Percentiles rank a stretch among this genome's conserved stretches.
Evolutionary conservation across 2,888 invertebrate genomes (phyloP).

Genomic region (Pheosia gnoma): DNA sequence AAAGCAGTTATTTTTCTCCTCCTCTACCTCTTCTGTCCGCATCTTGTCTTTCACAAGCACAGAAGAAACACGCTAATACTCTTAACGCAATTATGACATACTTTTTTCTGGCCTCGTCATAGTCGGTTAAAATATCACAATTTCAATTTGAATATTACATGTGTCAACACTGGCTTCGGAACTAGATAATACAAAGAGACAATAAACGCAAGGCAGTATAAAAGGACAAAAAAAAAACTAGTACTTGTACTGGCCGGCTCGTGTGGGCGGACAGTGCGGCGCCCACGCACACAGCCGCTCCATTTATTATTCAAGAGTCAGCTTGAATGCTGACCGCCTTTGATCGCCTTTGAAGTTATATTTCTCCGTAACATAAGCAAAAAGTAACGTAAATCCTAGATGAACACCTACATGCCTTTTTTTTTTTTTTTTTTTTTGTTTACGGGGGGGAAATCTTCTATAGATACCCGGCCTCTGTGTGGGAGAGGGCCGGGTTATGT

Average conservation of each 20-base stretch:
- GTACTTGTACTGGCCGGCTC: slow-evolving; percentile 30
- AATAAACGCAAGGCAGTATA: slow-evolving; percentile 36
- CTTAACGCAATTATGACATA: too few species aligned
- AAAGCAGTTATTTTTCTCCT: too few species aligned
- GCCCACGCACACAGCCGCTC: slow-evolving; percentile 53
- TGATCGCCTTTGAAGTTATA: slow-evolving; percentile 43
- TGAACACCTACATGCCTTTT: not conserved
- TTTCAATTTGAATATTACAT: slow-evolving; percentile 8
- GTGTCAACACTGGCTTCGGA: slow-evolving; percentile 29
- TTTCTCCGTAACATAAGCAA: slow-evolving; percentile 1
- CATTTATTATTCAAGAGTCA: slow-evolving; percentile 62
- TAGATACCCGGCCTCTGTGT: too few species aligned
- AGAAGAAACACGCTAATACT: too few species aligned
- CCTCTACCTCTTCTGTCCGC: too few species aligned
- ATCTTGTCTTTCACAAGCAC: too few species aligned
- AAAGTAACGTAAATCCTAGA: not conserved
- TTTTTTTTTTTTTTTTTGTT: too few species aligned
- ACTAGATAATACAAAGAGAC: slow-evolving; percentile 36
- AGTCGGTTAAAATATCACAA: slow-evolving; percentile 1
- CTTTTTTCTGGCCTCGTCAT: slow-evolving; percentile 4
- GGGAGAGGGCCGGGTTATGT: too few species aligned
- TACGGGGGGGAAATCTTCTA: too few species aligned
- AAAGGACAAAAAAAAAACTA: slow-evolving; percentile 41
- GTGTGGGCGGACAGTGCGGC: slow-evolving; percentile 47
- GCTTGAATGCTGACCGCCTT: slow-evolving; percentile 41